These are phyloP conservation scores for Astropecten irregularis DNA, from an alignment of 53 echinoderm and acorn worm species.

Conservation along the genomic window DNA sequence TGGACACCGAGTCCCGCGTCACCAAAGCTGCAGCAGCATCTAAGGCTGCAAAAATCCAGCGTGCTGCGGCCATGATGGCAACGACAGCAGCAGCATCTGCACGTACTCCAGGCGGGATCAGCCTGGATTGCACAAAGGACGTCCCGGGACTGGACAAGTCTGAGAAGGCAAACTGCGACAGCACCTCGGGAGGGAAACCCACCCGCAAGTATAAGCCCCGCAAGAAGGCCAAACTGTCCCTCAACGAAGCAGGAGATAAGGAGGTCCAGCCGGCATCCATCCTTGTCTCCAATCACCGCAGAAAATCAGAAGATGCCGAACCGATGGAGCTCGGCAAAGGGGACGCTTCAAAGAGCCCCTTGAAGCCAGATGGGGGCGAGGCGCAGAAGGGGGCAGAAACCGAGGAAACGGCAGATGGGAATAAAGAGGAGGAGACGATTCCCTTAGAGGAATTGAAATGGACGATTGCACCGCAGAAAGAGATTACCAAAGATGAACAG, in stretches of 20 bases:
- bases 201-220: conserved; percentile 29
- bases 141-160: conserved; percentile 32
- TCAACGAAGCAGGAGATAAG: background rate
- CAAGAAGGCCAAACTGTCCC: conserved; percentile 35
- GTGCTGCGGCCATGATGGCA: background rate
- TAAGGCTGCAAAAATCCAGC: conserved; percentile 13
- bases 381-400: conserved; percentile 13
- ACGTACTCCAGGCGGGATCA: conserved; percentile 6
- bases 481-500: conserved; percentile 67
- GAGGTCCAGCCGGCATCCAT: conserved; percentile 1
- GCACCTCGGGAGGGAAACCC: conserved; percentile 2
- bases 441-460: conserved; percentile 1
- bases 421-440: conserved; percentile 5
- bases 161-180: background rate
- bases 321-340: conserved; percentile 21
- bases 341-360: conserved; percentile 24
- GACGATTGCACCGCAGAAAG: conserved; percentile 29
- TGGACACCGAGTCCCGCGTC: conserved; percentile 52
- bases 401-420: background rate
- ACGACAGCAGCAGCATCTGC: background rate
- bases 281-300: conserved; percentile 26
- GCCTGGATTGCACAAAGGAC: conserved; percentile 44
- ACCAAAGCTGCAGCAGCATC: conserved; percentile 12
- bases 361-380: background rate
- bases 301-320: conserved; percentile 44